Evolutionary conservation across 2,797 vertebrate species (phyloP).

Genomic region (Gallinago solitaria): DNA sequence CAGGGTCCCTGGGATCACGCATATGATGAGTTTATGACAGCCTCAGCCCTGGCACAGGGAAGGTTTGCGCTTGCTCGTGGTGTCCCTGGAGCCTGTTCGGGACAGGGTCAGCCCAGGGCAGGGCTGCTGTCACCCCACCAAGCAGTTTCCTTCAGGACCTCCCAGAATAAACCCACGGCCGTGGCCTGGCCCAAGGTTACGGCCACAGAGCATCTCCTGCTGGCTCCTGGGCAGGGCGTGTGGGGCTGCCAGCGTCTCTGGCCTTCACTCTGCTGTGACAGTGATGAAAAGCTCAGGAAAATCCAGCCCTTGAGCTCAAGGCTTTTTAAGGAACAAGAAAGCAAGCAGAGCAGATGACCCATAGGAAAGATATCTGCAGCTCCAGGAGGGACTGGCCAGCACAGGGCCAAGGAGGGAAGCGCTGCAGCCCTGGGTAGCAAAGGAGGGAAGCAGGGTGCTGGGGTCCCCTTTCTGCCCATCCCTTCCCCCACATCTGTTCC

Average conservation of each 20-base stretch:
- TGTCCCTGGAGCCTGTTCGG: rapidly evolving
- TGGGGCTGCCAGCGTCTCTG: not conserved
- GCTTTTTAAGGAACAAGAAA: slow-evolving; percentile 48
- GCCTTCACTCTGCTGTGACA: rapidly evolving
- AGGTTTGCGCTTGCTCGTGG: not conserved
- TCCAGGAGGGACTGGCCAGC: rapidly evolving
- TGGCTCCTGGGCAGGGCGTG: not conserved
- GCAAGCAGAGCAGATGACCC: rapidly evolving
- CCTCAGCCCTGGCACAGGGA: not conserved
- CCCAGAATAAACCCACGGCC: not conserved
- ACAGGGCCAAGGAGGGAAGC: rapidly evolving
- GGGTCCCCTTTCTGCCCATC: not conserved
- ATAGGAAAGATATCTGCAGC: not conserved
- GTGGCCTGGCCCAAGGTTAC: not conserved
- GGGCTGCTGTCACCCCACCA: not conserved
- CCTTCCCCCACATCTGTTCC: too few species aligned
- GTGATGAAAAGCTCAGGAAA: not conserved
- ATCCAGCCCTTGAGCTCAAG: not conserved
- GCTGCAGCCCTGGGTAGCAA: rapidly evolving
- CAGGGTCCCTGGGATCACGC: rapidly evolving
- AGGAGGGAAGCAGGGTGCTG: not conserved
- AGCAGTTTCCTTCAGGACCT: not conserved
- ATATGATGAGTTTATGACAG: not conserved
- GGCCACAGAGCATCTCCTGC: not conserved
- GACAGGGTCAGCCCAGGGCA: not conserved